These are phyloP conservation scores for Lasius platythorax DNA, from an alignment of 2,888 invertebrate genomes.

Conservation along the genomic window DNA sequence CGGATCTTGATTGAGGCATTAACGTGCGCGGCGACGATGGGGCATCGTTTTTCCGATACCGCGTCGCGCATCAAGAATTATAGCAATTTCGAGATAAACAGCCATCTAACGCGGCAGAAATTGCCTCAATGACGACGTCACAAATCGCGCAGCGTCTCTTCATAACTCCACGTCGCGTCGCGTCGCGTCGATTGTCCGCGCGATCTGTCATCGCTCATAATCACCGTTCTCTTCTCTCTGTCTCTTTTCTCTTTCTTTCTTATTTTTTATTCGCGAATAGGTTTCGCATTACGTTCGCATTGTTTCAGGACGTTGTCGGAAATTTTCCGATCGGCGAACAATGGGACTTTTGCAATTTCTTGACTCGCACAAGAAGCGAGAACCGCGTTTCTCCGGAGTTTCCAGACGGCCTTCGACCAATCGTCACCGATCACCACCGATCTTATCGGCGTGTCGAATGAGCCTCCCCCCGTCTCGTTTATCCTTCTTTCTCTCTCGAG, in stretches of 20 bases:
- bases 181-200: conserved; percentile 41
- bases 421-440: conserved; percentile 16
- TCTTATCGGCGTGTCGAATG: conserved; percentile 11
- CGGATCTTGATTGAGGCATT: conserved; percentile 52
- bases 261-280: conserved; percentile 1
- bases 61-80: conserved; percentile 46
- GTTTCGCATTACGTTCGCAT: conserved; percentile 17
- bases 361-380: not conserved
- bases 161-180: conserved; percentile 28
- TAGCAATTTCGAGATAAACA: conserved; percentile 55
- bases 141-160: conserved; percentile 46
- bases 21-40: conserved; percentile 23
- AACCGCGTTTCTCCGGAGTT: conserved; percentile 27
- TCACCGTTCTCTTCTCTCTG: conserved; percentile 25
- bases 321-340: conserved; percentile 55
- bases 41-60: conserved; percentile 43
- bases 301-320: conserved; percentile 42
- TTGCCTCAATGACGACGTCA: conserved; percentile 44
- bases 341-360: conserved; percentile 53
- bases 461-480: not conserved
- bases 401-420: not conserved
- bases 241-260: not conserved
- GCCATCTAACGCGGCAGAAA: conserved; percentile 20
- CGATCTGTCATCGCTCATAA: conserved; percentile 56
- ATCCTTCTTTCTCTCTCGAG: not conserved